Conservation (phyloP, 64 coral and sea anemone genomes). For the Montipora sp. region DNA sequence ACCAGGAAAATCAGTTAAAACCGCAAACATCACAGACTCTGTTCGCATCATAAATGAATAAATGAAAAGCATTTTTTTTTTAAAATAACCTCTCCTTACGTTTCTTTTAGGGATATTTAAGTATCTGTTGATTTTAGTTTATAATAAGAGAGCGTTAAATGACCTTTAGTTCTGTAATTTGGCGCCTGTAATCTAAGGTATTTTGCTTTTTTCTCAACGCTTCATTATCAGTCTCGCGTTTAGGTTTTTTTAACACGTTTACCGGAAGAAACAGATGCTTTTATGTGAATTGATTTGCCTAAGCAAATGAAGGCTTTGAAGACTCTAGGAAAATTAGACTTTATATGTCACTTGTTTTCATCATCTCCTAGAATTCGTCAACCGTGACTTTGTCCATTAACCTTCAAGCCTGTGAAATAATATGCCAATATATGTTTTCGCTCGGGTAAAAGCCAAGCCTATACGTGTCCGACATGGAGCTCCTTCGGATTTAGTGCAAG, state of each 20-base stretch:
- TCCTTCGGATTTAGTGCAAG: too few species aligned
- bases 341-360: neutral
- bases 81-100: too few species aligned
- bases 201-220: too few species aligned
- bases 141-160: too few species aligned
- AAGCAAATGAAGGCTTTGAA: neutral
- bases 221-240: too few species aligned
- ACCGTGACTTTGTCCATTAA: neutral
- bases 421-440: neutral
- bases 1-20: neutral
- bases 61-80: too few species aligned
- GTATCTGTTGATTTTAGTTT: too few species aligned
- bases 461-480: too few species aligned
- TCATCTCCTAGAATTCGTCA: neutral
- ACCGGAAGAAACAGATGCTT: neutral
- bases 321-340: neutral
- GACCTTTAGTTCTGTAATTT: too few species aligned
- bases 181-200: too few species aligned
- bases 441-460: neutral
- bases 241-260: neutral
- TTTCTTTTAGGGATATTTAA: too few species aligned
- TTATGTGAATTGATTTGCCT: neutral
- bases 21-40: neutral
- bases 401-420: neutral
- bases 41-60: too few species aligned